Percentiles rank a stretch among this genome's conserved stretches.
phyloP scores from a whole-genome alignment of 2,797 vertebrate genomes.

The Sciurus carolinensis region DNA sequence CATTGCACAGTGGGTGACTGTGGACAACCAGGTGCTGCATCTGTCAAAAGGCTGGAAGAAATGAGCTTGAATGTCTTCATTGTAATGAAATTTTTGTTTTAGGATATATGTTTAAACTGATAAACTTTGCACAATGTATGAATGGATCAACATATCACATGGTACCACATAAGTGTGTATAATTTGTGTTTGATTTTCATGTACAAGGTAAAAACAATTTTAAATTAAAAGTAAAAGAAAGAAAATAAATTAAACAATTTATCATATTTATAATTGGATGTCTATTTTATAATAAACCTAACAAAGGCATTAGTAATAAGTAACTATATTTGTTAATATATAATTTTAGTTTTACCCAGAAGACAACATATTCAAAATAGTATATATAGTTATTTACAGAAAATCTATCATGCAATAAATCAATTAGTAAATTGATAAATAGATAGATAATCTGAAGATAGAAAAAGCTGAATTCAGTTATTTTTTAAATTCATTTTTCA shows the following conservation, averaged over 20 bases:
- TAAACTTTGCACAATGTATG: not conserved
- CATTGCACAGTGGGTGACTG: not conserved
- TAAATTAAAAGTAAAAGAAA: not conserved
- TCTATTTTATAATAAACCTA: not conserved
- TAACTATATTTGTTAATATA: not conserved
- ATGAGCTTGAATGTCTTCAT: not conserved
- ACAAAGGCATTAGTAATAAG: not conserved
- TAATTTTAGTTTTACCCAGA: not conserved
- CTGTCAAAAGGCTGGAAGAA: not conserved
- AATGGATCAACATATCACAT: not conserved
- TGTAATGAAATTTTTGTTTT: not conserved
- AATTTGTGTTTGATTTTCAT: not conserved
- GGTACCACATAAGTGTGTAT: not conserved
- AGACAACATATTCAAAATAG: not conserved
- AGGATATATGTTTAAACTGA: not conserved
- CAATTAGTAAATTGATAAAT: not conserved
- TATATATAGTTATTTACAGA: not conserved
- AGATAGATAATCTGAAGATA: not conserved
- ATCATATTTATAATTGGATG: not conserved
- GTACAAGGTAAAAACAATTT: not conserved
- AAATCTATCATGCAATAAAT: not conserved
- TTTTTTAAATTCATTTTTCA: not conserved
- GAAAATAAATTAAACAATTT: not conserved
- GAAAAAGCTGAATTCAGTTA: not conserved
- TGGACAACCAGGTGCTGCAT: not conserved